phyloP scores from a whole-genome alignment of 2,888 invertebrate genomes.

The Conomelus anceps region DNA sequence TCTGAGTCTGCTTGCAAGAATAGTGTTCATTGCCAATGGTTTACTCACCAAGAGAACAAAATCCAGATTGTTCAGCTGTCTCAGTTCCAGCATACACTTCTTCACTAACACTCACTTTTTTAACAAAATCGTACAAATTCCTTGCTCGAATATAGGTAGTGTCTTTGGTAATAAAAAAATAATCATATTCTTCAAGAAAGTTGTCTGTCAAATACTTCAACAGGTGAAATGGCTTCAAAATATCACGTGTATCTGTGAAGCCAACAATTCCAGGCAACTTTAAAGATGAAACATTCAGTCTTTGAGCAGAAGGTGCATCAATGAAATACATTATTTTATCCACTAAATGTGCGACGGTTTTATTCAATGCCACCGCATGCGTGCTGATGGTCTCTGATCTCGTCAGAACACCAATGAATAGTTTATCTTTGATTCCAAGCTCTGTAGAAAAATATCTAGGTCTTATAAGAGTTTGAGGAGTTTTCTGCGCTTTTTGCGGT shows the following conservation, averaged over 20 bases:
- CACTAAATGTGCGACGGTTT: constrained; percentile 74
- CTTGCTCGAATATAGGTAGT: constrained; percentile 76
- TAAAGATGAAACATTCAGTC: constrained; percentile 36
- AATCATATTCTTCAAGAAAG: constrained; percentile 84
- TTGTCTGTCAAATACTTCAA: constrained; percentile 86
- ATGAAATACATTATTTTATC: constrained; percentile 79
- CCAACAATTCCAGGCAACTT: constrained; percentile 69
- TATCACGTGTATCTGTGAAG: constrained; percentile 70
- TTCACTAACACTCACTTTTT: constrained; percentile 72
- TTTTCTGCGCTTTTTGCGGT: constrained; percentile 44
- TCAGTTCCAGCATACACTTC: constrained; percentile 76
- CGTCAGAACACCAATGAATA: constrained; percentile 81
- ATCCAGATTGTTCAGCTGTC: constrained; percentile 50
- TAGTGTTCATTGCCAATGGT: not conserved
- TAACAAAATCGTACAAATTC: constrained; percentile 61
- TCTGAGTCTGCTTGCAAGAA: too few species aligned
- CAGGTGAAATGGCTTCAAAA: constrained; percentile 77
- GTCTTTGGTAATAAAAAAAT: constrained; percentile 83
- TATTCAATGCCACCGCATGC: constrained; percentile 77
- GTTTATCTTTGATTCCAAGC: constrained; percentile 81
- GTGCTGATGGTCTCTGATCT: constrained; percentile 63
- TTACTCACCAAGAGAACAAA: constrained; percentile 58
- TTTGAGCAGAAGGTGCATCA: constrained; percentile 45
- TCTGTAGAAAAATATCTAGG: constrained; percentile 94
- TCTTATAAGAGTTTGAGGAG: constrained; percentile 60